Conservation (phyloP, 30 jellyfish, hydroid and myxozoan genomes). For the Hydractinia symbiolongicarpus region DNA sequence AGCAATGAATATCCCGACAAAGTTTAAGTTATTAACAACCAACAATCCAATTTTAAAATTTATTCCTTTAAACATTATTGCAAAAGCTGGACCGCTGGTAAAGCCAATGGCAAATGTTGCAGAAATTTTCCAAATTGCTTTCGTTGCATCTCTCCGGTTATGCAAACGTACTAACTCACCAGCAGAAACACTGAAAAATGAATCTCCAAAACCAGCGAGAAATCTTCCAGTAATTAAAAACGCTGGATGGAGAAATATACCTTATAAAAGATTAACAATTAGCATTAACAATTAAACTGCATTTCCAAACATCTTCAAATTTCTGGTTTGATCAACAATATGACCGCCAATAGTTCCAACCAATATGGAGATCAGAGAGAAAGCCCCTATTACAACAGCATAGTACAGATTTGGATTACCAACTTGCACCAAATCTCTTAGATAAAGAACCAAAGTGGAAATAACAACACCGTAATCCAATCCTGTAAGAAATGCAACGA, state of each 20-base stretch:
- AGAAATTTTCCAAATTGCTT: background rate
- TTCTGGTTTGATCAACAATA: background rate
- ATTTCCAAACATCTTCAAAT: background rate
- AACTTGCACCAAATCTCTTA: background rate
- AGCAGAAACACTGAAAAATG: background rate
- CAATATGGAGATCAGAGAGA: background rate
- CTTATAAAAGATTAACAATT: slow-evolving; percentile 11
- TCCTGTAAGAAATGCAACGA: background rate
- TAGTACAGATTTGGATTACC: background rate
- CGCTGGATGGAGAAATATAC: background rate
- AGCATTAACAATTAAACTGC: background rate
- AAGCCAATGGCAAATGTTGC: slow-evolving; percentile 6
- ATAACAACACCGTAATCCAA: background rate
- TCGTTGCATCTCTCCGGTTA: slow-evolving; percentile 1
- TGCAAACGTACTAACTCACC: slow-evolving; percentile 11
- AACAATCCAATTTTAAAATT: slow-evolving; percentile 13
- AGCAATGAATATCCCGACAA: slow-evolving; percentile 13
- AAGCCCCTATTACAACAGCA: background rate
- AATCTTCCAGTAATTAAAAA: slow-evolving; percentile 19
- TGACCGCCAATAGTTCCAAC: background rate
- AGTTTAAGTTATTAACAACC: background rate
- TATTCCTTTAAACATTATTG: background rate
- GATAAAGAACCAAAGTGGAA: slow-evolving; percentile 5
- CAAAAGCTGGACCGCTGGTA: slow-evolving; percentile 14
- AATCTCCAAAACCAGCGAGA: slow-evolving; percentile 26